Evolutionary conservation across 35 echinoderm and acorn worm genomes (phyloP), one percentile per base, ranked within the genome.

Genomic region (Stichopus chloronotus): DNA sequence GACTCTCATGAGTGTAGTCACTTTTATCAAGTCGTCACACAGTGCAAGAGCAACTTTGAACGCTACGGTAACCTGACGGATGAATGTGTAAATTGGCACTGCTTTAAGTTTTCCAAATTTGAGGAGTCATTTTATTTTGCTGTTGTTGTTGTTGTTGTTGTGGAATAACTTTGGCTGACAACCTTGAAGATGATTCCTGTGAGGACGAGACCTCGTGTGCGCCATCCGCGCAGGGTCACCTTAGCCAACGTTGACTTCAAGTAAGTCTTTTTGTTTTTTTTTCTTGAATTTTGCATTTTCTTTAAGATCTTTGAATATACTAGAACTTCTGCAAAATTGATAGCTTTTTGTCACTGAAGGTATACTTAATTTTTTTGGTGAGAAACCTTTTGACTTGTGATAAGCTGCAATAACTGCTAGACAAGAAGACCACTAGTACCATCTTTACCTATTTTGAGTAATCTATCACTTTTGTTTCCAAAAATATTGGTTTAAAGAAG

Each of bases 201-300:
- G 11, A 88, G 95, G 21, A 86, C 89, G 9, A 83, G 92, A 76
- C 95, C 94, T 14, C 92, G 95, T 57, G 60, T 93, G 16, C 88
- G 86, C 12, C 95, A 94, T 56, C 95, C 95, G 13, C 90, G 95
- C 58, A 82, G 95, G 87, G 95, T 97, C 13, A 97, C 95, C 7
- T 91, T 97, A 59, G 95, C 95, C 9, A 97, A 97, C 72, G 95
- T 97, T 61, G 93, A 97, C 57, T 97, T 97, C 86, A 86, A 94
- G 95, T 97, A 97, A 87, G 83, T 91, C 8, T 55, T 0, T 9
- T 19, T 91, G 30, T 91, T 58, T 19, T 57, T 85, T 83, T n/a
- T 59, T 74, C 7, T n/a, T 74, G 19, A 20, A 63, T 74, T 74
- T n/a, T 20, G 22, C 22, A 0, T 20, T n/a, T 74, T 74, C 59